A percentile compares a stretch with the other conserved stretches of the same genome.
phyloP scores from a whole-genome alignment of 1,140 invertebrate genomes.

The Habropoda laboriosa region DNA sequence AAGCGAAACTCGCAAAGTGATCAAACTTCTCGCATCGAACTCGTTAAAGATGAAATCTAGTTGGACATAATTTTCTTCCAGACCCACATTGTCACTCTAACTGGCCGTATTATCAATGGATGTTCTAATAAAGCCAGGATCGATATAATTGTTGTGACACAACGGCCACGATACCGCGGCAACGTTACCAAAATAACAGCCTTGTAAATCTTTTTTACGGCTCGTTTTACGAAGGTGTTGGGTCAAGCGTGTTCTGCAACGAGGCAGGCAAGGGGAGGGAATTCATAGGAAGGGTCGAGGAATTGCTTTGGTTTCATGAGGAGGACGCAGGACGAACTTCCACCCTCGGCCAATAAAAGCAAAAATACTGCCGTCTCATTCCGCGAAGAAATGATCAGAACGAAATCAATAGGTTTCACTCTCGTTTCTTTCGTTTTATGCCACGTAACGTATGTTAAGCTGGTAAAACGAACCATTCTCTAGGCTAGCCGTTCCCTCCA shows the following conservation, averaged over 20 bases:
- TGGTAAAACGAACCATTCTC: not conserved
- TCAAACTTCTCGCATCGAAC: too few species aligned
- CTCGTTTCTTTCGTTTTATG: not conserved
- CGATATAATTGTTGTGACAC: slow-evolving; percentile 5
- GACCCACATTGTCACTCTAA: not conserved
- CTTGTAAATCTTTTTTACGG: slow-evolving; percentile 40
- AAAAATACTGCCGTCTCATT: not conserved
- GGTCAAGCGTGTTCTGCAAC: slow-evolving; percentile 10
- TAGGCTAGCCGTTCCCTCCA: not conserved
- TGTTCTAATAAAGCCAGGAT: not conserved
- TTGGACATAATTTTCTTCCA: not conserved
- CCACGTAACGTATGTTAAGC: not conserved
- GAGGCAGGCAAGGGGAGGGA: too few species aligned
- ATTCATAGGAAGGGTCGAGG: slow-evolving; percentile 6
- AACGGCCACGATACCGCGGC: not conserved
- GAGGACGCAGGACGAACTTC: not conserved
- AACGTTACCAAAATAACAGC: slow-evolving; percentile 10
- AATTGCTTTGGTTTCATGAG: slow-evolving; percentile 3
- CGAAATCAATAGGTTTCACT: not conserved
- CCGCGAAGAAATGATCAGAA: not conserved
- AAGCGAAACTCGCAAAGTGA: too few species aligned
- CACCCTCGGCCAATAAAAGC: not conserved
- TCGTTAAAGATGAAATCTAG: not conserved
- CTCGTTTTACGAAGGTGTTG: slow-evolving; percentile 18
- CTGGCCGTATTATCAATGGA: not conserved